phyloP scores from a whole-genome alignment of 2,113 vertebrate genomes.

The Haplotaxodon microlepis region DNA sequence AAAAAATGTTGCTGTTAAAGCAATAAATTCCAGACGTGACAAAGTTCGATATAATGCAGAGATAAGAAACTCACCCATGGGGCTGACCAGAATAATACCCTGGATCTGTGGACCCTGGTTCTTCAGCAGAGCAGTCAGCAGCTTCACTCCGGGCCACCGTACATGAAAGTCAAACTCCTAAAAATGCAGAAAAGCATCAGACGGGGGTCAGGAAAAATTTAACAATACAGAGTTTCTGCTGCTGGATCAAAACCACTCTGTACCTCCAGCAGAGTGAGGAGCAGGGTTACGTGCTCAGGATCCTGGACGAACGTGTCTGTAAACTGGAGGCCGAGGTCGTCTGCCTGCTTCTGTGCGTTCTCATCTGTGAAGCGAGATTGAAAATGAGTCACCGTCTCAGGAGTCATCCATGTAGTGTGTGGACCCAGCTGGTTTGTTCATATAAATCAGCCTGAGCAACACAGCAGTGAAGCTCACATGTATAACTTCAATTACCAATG shows the following conservation, averaged over 20 bases:
- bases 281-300: conserved; percentile 85
- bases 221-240: not conserved
- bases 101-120: conserved; percentile 87
- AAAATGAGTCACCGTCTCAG: not conserved
- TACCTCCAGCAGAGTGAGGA: conserved; percentile 89
- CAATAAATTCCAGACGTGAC: not conserved
- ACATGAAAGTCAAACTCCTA: conserved; percentile 99
- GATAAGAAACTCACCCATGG: conserved; percentile 82
- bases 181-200: not conserved
- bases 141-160: conserved; percentile 92
- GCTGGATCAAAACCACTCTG: not conserved
- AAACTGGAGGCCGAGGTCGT: conserved; percentile 89
- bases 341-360: conserved; percentile 79
- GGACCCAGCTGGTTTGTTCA: conserved; percentile 6
- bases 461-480: not conserved
- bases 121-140: conserved; percentile 89
- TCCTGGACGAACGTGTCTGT: conserved; percentile 91
- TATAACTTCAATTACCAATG: not conserved
- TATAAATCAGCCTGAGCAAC: conserved; percentile 1
- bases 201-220: not conserved
- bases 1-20: not conserved
- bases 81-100: conserved; percentile 93
- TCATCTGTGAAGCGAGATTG: conserved; percentile 75
- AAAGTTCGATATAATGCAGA: not conserved
- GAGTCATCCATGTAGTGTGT: not conserved